Evolutionary conservation across 2,797 vertebrate genomes (phyloP).

Genomic region (Crypturellus tataupa): DNA sequence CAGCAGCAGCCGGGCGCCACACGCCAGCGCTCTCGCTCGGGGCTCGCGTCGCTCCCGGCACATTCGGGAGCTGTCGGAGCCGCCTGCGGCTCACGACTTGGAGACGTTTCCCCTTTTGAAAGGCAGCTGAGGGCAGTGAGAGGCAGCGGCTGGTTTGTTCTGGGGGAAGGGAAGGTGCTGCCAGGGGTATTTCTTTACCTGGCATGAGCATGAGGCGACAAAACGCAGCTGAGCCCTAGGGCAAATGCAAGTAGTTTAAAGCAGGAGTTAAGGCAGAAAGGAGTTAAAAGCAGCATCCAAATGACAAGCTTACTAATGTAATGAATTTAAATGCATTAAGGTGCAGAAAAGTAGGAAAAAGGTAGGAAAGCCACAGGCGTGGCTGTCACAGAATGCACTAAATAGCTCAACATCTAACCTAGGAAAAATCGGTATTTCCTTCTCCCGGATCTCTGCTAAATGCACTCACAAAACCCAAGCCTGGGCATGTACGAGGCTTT

Average conservation of each 20-base stretch:
- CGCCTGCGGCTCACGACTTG: rapidly evolving
- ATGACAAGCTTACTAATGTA: not conserved
- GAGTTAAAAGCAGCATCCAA: not conserved
- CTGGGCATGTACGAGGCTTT: not conserved
- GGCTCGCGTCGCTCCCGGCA: rapidly evolving
- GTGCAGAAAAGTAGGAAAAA: not conserved
- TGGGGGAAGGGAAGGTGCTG: not conserved
- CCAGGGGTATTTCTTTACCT: too few species aligned
- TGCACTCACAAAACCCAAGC: not conserved
- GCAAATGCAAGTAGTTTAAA: not conserved
- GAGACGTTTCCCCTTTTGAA: not conserved
- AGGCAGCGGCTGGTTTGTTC: not conserved
- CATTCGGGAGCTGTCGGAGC: not conserved
- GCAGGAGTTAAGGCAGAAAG: not conserved
- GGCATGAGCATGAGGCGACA: not conserved
- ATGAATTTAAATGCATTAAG: not conserved
- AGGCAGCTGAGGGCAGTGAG: not conserved
- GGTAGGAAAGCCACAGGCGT: not conserved
- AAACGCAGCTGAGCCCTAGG: not conserved
- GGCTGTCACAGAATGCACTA: not conserved
- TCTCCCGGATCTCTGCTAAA: not conserved
- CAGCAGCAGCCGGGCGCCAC: not conserved
- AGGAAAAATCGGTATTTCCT: not conserved
- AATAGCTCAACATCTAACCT: not conserved
- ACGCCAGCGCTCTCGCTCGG: not conserved